Evolutionary conservation across 2,113 vertebrate genomes (phyloP).

Genomic region (Catharus fuscescens): DNA sequence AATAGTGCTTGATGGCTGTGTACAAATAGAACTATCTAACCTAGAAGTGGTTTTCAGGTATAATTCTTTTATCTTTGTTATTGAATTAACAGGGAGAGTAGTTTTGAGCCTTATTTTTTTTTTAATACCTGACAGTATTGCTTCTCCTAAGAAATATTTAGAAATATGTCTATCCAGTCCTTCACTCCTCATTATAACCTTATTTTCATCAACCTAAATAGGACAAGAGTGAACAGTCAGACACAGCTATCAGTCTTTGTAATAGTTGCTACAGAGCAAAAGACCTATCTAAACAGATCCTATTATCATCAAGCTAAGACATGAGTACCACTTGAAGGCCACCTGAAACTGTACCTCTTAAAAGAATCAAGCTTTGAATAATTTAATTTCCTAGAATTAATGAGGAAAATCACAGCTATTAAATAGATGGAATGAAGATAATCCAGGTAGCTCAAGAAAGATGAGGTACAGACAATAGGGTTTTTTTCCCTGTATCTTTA

Average conservation of each 20-base stretch:
- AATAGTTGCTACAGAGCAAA: neutral
- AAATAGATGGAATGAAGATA: neutral
- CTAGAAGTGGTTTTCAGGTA: neutral
- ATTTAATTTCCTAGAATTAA: neutral
- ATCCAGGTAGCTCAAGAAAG: neutral
- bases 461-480: neutral
- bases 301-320: neutral
- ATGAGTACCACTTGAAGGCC: neutral
- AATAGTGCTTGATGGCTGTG: neutral
- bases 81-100: neutral
- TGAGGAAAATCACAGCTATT: neutral
- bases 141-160: neutral
- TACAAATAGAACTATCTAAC: neutral
- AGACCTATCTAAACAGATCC: neutral
- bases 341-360: neutral
- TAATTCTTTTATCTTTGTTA: neutral
- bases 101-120: neutral
- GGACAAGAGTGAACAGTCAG: neutral
- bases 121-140: neutral
- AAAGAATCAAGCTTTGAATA: neutral
- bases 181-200: neutral
- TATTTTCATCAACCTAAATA: neutral
- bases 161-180: neutral
- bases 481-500: neutral
- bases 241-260: neutral